Conservation (phyloP, 1,140 invertebrate genomes). For the Hylyphantes graminicola region DNA sequence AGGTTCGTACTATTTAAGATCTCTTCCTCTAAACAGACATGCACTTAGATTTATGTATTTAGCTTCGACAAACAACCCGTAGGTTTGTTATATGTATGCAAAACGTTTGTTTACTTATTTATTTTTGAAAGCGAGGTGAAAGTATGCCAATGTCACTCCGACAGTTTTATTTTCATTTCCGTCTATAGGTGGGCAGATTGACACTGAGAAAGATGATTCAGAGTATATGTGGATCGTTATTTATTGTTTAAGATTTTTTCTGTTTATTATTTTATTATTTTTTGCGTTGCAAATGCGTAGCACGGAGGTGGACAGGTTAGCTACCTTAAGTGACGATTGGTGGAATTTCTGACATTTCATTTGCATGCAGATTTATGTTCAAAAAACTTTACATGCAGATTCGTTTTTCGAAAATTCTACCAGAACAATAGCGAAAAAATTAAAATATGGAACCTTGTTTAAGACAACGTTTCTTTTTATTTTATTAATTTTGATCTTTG, state of each 20-base stretch:
- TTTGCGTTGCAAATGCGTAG: not conserved
- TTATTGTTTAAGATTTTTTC: conserved; percentile 3
- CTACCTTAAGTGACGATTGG: conserved; percentile 1
- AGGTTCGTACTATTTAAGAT: not conserved
- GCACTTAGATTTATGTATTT: conserved; percentile 24
- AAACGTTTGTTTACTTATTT: conserved; percentile 34
- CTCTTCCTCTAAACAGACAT: not conserved
- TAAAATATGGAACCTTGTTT: too few relatives aligned
- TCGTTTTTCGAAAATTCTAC: too few relatives aligned
- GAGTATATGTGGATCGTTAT: conserved; percentile 26
- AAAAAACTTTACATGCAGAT: too few relatives aligned
- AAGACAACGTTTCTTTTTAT: too few relatives aligned
- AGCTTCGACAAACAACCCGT: conserved; percentile 24
- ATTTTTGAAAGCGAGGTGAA: conserved; percentile 10
- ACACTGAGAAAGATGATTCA: conserved; percentile 38
- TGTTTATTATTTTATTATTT: not conserved
- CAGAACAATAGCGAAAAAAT: too few relatives aligned
- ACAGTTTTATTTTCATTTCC: conserved; percentile 29
- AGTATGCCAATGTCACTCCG: conserved; percentile 47
- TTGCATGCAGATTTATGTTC: not conserved
- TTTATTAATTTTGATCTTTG: too few relatives aligned
- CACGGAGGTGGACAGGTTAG: conserved; percentile 38
- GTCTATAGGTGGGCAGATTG: conserved; percentile 40
- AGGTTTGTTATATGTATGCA: conserved; percentile 14
- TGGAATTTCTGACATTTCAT: not conserved